phyloP scores from a whole-genome alignment of 2,113 vertebrate genomes.

The Rhabdornis inornatus region DNA sequence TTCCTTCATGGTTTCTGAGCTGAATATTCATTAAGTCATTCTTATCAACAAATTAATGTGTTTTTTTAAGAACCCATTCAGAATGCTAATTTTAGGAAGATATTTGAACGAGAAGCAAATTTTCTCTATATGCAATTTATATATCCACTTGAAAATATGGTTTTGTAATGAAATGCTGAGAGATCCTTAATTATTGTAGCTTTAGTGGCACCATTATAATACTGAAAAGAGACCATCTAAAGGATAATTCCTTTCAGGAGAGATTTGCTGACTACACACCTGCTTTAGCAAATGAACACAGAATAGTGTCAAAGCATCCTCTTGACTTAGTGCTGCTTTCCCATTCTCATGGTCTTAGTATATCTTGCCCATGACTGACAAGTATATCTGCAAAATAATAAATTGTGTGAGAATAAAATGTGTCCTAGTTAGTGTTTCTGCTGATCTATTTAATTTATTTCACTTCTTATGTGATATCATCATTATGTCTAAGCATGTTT shows the following conservation, averaged over 20 bases:
- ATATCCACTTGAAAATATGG: conserved; percentile 56
- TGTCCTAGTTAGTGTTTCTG: conserved; percentile 63
- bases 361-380: conserved; percentile 51
- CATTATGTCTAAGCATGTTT: conserved; percentile 67
- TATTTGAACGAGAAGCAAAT: not conserved
- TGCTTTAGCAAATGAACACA: conserved; percentile 54
- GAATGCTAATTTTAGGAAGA: conserved; percentile 53
- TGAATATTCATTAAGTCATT: conserved; percentile 17
- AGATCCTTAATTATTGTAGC: conserved; percentile 57
- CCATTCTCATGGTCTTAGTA: not conserved
- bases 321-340: conserved; percentile 43
- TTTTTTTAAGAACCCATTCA: conserved; percentile 6
- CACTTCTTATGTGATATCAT: conserved; percentile 59
- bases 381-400: conserved; percentile 60
- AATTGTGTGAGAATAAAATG: conserved; percentile 27
- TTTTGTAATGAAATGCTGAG: conserved; percentile 62
- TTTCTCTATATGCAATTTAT: conserved; percentile 17
- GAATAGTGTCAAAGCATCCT: conserved; percentile 4
- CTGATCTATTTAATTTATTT: conserved; percentile 74
- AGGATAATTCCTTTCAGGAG: conserved; percentile 36
- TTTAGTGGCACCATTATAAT: conserved; percentile 27
- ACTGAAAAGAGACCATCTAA: conserved; percentile 12
- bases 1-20: conserved; percentile 16
- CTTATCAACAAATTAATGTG: conserved; percentile 25
- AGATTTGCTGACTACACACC: conserved; percentile 66